These are phyloP conservation scores for Camponotus floridanus DNA, from an alignment of 1,140 invertebrate species.

Conservation along the genomic window DNA sequence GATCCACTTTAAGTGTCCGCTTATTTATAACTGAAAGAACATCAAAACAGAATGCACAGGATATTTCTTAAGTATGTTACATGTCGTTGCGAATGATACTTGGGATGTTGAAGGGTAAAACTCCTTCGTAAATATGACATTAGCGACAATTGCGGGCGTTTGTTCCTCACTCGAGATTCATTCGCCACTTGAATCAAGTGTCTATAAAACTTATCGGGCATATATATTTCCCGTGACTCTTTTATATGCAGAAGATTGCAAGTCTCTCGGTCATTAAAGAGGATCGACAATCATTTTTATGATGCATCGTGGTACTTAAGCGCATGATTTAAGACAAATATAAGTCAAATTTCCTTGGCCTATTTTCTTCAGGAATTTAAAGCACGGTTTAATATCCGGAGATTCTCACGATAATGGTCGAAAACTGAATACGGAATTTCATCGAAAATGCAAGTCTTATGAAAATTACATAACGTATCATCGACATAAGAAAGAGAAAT, in stretches of 20 bases:
- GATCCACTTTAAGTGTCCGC: conserved; percentile 33
- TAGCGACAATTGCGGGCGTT: not conserved
- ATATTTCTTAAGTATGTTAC: not conserved
- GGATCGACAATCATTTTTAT: conserved; percentile 8
- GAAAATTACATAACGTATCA: conserved; percentile 20
- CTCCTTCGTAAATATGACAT: not conserved
- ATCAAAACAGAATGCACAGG: conserved; percentile 2
- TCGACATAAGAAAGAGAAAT: conserved; percentile 4
- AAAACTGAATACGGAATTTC: not conserved
- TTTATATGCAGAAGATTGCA: conserved; percentile 12
- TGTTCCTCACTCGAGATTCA: not conserved
- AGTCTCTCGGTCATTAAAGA: conserved; percentile 1
- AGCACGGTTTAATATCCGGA: conserved; percentile 36
- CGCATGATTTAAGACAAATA: conserved; percentile 22
- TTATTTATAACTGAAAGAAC: conserved; percentile 33
- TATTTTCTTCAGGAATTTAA: conserved; percentile 3
- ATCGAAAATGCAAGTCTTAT: not conserved
- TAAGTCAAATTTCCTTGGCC: not conserved
- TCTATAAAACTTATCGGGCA: not conserved
- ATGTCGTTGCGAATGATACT: not conserved
- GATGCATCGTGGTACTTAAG: not conserved
- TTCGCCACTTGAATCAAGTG: conserved; percentile 16
- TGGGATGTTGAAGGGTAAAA: not conserved
- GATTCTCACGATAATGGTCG: not conserved
- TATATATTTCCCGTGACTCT: not conserved